phyloP scores from a whole-genome alignment of 1,140 invertebrate species.

The Drosophila prosaltans region DNA sequence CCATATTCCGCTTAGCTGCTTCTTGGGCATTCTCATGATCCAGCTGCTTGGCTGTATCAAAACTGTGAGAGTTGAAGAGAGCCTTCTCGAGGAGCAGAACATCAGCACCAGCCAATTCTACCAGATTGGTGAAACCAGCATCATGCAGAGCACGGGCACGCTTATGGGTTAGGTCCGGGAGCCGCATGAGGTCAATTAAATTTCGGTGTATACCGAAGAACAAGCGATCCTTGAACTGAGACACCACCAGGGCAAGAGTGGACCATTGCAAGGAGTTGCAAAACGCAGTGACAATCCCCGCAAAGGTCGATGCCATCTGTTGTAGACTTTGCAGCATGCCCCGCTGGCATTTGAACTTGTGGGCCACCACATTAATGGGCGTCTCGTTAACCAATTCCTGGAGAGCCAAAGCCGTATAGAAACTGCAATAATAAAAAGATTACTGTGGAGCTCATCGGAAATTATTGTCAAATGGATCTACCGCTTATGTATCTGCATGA shows the following conservation, averaged over 20 bases:
- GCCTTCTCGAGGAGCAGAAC: conserved; percentile 89
- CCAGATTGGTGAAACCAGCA: conserved; percentile 91
- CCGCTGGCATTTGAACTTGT: conserved; percentile 93
- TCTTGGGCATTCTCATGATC: conserved; percentile 89
- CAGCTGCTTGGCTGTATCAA: conserved; percentile 90
- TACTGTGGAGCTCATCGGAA: neutral
- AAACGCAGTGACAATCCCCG: conserved; percentile 95
- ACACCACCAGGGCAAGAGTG: conserved; percentile 94
- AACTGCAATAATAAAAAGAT: conserved; percentile 84
- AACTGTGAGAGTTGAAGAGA: conserved; percentile 91
- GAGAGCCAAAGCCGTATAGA: conserved; percentile 96
- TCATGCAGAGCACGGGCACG: conserved; percentile 93
- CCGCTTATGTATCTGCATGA: conserved; percentile 85
- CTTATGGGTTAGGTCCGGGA: conserved; percentile 92
- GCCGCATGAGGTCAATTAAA: conserved; percentile 94
- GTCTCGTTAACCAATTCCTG: conserved; percentile 97
- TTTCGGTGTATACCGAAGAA: conserved; percentile 97
- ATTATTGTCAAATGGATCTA: conserved; percentile 42
- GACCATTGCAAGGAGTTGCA: conserved; percentile 96
- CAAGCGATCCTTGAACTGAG: conserved; percentile 96
- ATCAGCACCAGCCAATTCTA: conserved; percentile 90
- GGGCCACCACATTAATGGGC: conserved; percentile 90
- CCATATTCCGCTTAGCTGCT: conserved; percentile 87
- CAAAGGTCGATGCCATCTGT: conserved; percentile 97
- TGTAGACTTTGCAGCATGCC: conserved; percentile 96